Percentiles rank a stretch among this genome's conserved stretches.
Evolutionary conservation across 2,797 vertebrate genomes (phyloP).

Genomic region (Acipenser ruthenus): DNA sequence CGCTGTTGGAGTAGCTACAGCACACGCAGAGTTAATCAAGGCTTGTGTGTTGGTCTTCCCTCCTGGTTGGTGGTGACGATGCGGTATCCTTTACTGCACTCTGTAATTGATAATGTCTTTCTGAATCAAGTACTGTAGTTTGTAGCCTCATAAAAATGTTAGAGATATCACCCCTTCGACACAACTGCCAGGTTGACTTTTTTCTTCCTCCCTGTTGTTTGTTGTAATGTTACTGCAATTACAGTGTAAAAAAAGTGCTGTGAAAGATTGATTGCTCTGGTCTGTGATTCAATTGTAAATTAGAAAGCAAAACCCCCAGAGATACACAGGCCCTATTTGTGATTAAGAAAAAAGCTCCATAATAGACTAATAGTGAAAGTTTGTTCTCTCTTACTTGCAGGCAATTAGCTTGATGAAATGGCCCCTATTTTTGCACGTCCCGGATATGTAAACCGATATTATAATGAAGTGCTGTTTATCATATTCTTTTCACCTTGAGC

Average conservation of each 20-base stretch:
- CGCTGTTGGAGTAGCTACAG: conserved; percentile 16
- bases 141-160: conserved; percentile 20
- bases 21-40: conserved; percentile 23
- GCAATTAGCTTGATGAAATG: conserved; percentile 98
- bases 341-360: conserved; percentile 95
- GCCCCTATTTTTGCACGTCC: conserved; percentile 73
- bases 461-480: conserved; percentile 85
- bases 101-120: conserved; percentile 21
- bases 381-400: conserved; percentile 90
- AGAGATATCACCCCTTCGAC: conserved; percentile 50
- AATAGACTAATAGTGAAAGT: conserved; percentile 92
- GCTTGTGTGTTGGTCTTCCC: conserved; percentile 26
- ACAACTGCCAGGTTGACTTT: conserved; percentile 60
- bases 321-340: conserved; percentile 93
- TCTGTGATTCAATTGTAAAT: conserved; percentile 99
- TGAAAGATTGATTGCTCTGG: conserved; percentile 95
- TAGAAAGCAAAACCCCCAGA: conserved; percentile 92
- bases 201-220: conserved; percentile 48
- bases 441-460: conserved; percentile 86
- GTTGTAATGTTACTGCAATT: conserved; percentile 90
- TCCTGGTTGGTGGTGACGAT: conserved; percentile 21
- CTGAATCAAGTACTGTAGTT: conserved; percentile 5
- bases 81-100: conserved; percentile 14
- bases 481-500: conserved; percentile 84
- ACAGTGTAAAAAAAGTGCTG: conserved; percentile 77